Percentiles rank a stretch among this genome's conserved stretches.
phyloP scores from a whole-genome alignment of 1,140 invertebrate genomes.

The Halictus rubicundus region DNA sequence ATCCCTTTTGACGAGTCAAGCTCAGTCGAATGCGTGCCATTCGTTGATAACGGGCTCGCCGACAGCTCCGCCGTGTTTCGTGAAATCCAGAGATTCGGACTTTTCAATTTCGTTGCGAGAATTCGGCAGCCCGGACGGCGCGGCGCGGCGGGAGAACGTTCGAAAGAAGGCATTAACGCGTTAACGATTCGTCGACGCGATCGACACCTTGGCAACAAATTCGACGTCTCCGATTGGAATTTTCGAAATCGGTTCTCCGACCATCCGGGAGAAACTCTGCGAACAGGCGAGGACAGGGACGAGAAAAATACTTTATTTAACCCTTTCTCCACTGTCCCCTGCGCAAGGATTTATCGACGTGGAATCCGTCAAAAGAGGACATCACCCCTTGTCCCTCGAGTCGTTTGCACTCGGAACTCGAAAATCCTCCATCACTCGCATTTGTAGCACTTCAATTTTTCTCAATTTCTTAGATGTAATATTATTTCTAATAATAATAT shows the following conservation, averaged over 20 bases:
- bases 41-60: conserved; percentile 62
- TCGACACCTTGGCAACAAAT: conserved; percentile 4
- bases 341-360: too few relatives aligned
- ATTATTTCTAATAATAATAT: too few relatives aligned
- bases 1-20: conserved; percentile 68
- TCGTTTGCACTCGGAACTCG: too few relatives aligned
- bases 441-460: too few relatives aligned
- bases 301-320: too few relatives aligned
- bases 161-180: conserved; percentile 49
- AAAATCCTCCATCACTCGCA: too few relatives aligned
- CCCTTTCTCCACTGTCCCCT: too few relatives aligned
- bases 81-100: conserved; percentile 64
- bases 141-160: background rate
- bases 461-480: too few relatives aligned
- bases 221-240: background rate
- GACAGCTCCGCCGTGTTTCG: conserved; percentile 61
- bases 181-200: conserved; percentile 8
- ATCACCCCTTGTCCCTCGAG: too few relatives aligned
- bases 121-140: conserved; percentile 10
- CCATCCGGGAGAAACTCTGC: too few relatives aligned
- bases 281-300: too few relatives aligned
- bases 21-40: conserved; percentile 68
- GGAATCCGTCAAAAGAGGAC: too few relatives aligned
- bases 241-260: background rate
- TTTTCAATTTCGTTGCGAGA: conserved; percentile 60